Base-by-base conservation (phyloP, 2,888 invertebrate genomes). In the Meiosimyza platycephala region DNA sequence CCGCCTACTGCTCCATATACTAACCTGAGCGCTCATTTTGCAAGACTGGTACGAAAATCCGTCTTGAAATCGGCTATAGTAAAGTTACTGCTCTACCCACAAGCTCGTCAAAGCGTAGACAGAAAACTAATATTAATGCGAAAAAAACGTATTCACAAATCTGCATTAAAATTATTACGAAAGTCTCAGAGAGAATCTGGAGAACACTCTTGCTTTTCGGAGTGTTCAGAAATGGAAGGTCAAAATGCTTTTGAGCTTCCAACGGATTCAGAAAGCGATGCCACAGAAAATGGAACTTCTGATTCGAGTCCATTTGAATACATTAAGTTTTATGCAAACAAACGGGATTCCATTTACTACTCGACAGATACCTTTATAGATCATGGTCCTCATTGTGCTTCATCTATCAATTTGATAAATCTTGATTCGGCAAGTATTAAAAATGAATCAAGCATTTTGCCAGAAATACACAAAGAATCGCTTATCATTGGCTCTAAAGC, bases 1-100 rank as follows among this genome's bases (percentile, higher is more conserved):
- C 93, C 92, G 83, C 90, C 92, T 80, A 92, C 93, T 78, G 92
- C 94, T 66, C 94, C 94, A 40, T 95, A 94, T 86, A 91, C 93
- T 79, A 92, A 92, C 77, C 89, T 95, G 76, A 93, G 93, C 59
- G 92, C 92, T 84, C 92, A 92, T 86, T 94, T 93, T 85, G 92
- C 93, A 76, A 91, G 91, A 82, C 90, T 94, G 73, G 93, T 95
- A 51, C 92, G 91, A 84, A 90, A 91, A 84, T 93, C 92, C 83
- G 88, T 92, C 15, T 91, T 95, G 76, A 92, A 91, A 13, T 89
- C 92, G 74, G 90, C 91, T 81, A 89, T 95, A 84, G 89, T 95
- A 73, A 93, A 94, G 85, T 90, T 92, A 82, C 88, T 95, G 67
- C 88, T 95, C 65, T 94, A 95, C 84, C 88, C 89, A 3, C 89